A percentile compares a stretch with the other conserved stretches of the same genome.
Evolutionary conservation across 2,113 vertebrate genomes (phyloP).

Genomic region (Thamnaconus septentrionalis): DNA sequence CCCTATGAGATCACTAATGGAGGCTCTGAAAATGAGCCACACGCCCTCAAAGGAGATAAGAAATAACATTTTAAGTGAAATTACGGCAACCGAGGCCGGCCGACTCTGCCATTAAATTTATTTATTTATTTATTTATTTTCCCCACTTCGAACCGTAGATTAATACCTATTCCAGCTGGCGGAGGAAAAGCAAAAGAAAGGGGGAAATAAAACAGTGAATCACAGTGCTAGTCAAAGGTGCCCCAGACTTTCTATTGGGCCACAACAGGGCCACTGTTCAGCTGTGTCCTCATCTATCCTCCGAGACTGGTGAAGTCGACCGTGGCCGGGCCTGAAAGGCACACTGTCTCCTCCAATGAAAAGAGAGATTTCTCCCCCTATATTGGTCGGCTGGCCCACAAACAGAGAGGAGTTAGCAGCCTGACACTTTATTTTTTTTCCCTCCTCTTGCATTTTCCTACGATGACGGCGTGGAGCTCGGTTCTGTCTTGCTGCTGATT

Average conservation of each 20-base stretch:
- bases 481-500: background rate
- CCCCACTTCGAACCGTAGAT: background rate
- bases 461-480: background rate
- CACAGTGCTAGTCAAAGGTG: conserved; percentile 33
- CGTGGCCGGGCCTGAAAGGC: conserved; percentile 60
- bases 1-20: conserved; percentile 38
- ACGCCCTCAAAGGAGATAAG: conserved; percentile 42
- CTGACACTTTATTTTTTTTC: no score
- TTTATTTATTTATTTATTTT: background rate
- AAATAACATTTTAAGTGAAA: conserved; percentile 46
- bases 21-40: conserved; percentile 53
- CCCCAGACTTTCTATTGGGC: conserved; percentile 54
- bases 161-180: no score
- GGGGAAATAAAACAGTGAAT: no score
- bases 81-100: conserved; percentile 16
- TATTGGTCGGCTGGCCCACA: conserved; percentile 32
- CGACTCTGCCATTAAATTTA: conserved; percentile 23
- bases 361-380: conserved; percentile 44
- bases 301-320: conserved; percentile 57
- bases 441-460: background rate
- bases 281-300: conserved; percentile 58
- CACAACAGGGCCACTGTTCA: conserved; percentile 66
- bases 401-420: conserved; percentile 12
- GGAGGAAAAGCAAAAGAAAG: no score
- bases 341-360: conserved; percentile 57